Evolutionary conservation across 2,888 invertebrate genomes (phyloP), one percentile per base, ranked within the genome.

Genomic region (Tanypteryx hageni): DNA sequence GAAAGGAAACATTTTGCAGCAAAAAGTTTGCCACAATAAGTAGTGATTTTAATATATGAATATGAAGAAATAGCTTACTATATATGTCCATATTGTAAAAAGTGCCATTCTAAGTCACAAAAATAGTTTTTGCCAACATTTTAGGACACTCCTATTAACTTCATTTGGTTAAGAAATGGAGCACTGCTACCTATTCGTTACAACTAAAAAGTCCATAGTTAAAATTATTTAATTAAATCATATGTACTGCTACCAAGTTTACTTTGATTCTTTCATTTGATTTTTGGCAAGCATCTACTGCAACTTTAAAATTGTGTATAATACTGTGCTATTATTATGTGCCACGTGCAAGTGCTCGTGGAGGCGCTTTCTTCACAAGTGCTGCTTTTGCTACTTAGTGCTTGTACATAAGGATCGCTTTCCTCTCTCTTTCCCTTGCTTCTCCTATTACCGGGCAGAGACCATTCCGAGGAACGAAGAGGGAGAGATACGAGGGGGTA

Each of bases 401-500:
- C 89, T 89, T 89, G 86, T 89, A 89, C 64, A 89, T 89, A 89
- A 89, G 89, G 64, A 68, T 89, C 44, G 89, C 89, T 89, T 89
- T 89, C 61, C 89, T 89, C 64, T 89, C 64, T 83, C 82, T 83
- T 89, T 89, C 64, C 89, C 89, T 64, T 89, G 68, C 91, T 91
- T 92, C 89, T 92, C 83, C 58, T 92, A 92, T 93, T 93, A 92
- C 93, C 94, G 94, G 76, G 94, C 95, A 96, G 96, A 96, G 94
- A 95, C 95, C 61, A 95, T 96, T 93, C 95, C 96, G 93, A 95
- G 95, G 93, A 95, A 95, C 93, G 95, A 96, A 94, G 95, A 96
- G 93, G 95, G 96, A 93, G 96, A 96, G 94, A 95, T 96, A 93
- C 95, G 95, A 94, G 96, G 96, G 94, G 96, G 96, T 96, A 96